Percentiles rank a stretch among this genome's conserved stretches.
Evolutionary conservation across 1,140 invertebrate genomes (phyloP).

Genomic region (Chrysomallon squamiferum): DNA sequence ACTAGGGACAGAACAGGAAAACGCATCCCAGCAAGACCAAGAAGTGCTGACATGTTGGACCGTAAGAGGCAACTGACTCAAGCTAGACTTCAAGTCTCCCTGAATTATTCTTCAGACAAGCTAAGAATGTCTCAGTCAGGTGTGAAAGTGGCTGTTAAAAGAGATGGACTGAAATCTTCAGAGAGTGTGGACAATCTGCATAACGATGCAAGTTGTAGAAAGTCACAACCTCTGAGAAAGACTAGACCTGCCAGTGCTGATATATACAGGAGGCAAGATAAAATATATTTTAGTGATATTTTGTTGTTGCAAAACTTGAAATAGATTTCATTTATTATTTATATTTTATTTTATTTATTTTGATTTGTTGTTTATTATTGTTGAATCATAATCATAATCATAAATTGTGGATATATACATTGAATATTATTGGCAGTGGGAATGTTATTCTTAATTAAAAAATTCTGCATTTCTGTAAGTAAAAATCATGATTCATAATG

Average conservation of each 20-base stretch:
- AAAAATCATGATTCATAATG: too few relatives aligned
- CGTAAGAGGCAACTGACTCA: conserved; percentile 1
- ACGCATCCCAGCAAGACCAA: neutral
- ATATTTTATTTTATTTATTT: too few relatives aligned
- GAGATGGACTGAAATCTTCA: neutral
- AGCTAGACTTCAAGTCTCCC: conserved; percentile 30
- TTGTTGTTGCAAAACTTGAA: too few relatives aligned
- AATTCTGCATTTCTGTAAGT: too few relatives aligned
- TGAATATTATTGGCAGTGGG: too few relatives aligned
- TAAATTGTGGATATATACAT: too few relatives aligned
- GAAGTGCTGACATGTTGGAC: conserved; percentile 1
- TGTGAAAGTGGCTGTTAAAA: neutral
- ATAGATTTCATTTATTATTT: too few relatives aligned
- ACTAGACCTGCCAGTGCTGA: conserved; percentile 35
- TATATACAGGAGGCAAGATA: conserved; percentile 22
- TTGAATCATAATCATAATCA: too few relatives aligned
- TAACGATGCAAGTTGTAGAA: neutral
- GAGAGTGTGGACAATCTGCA: conserved; percentile 18
- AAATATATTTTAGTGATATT: too few relatives aligned
- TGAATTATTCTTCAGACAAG: conserved; percentile 30
- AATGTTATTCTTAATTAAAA: too few relatives aligned
- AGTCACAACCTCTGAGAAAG: conserved; percentile 8
- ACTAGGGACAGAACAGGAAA: too few relatives aligned
- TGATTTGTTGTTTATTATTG: too few relatives aligned
- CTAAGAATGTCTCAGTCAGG: conserved; percentile 37